These are phyloP conservation scores for Onchidella celtica DNA, from an alignment of 2,888 invertebrate genomes.

Conservation along the genomic window DNA sequence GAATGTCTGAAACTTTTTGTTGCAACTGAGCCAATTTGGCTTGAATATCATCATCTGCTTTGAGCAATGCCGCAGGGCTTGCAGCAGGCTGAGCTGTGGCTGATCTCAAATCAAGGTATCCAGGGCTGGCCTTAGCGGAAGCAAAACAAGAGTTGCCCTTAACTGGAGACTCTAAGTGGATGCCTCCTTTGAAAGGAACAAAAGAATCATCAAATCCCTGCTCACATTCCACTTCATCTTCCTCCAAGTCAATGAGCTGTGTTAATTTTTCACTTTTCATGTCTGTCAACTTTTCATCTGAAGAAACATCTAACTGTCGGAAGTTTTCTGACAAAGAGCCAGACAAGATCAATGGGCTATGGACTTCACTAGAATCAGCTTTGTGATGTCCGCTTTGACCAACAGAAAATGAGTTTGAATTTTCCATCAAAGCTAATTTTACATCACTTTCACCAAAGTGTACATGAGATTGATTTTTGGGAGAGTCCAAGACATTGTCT, in stretches of 20 bases:
- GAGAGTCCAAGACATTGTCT: too few species aligned
- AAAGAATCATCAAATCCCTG: constrained; percentile 18
- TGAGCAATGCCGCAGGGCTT: background rate
- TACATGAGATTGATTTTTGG: too few species aligned
- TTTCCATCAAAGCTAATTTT: background rate
- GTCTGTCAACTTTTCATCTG: constrained; percentile 14
- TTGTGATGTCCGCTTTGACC: too few species aligned
- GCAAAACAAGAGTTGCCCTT: background rate
- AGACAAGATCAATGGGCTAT: background rate
- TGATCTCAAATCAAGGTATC: too few species aligned
- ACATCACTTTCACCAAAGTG: background rate
- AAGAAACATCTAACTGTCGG: background rate
- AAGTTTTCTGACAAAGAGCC: background rate
- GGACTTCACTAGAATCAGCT: background rate
- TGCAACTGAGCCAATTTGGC: constrained; percentile 15
- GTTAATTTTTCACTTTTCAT: background rate
- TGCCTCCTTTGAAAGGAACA: constrained; percentile 22
- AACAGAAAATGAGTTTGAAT: background rate
- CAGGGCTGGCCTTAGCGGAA: background rate
- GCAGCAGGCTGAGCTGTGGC: background rate
- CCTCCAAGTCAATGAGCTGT: background rate
- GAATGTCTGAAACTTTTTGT: constrained; percentile 10
- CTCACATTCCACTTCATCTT: background rate
- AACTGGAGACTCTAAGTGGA: constrained; percentile 24
- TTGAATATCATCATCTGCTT: constrained; percentile 1